Percentiles rank a stretch among this genome's conserved stretches.
Evolutionary conservation across 2,888 invertebrate genomes (phyloP).

Genomic region (Graphium colonna): DNA sequence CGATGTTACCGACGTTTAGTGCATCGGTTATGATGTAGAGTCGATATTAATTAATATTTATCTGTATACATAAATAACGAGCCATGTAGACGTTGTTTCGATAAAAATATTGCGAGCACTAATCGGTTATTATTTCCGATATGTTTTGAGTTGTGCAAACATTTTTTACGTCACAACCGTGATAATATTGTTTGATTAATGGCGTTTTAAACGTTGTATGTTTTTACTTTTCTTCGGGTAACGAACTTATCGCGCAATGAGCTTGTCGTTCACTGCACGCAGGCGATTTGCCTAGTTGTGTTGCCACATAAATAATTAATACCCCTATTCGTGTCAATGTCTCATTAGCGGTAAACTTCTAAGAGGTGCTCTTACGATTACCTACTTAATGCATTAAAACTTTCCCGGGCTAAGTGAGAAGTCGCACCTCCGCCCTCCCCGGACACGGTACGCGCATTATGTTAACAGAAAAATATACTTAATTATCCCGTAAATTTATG

Average conservation of each 20-base stretch:
- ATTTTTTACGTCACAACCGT: too few relatives aligned
- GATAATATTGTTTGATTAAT: too few relatives aligned
- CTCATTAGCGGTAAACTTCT: slow-evolving; percentile 38
- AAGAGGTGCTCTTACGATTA: slow-evolving; percentile 31
- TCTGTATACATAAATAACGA: neutral
- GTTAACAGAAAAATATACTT: slow-evolving; percentile 52
- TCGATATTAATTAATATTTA: neutral
- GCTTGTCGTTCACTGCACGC: slow-evolving; percentile 2
- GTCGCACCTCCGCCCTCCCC: slow-evolving; percentile 42
- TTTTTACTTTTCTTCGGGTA: neutral
- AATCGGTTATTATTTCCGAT: too few relatives aligned
- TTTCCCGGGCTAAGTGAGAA: slow-evolving; percentile 50
- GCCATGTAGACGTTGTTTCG: too few relatives aligned
- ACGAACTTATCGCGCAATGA: neutral
- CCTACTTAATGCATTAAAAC: slow-evolving; percentile 63
- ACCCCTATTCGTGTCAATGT: slow-evolving; percentile 36
- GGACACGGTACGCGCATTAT: slow-evolving; percentile 63
- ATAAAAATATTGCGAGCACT: too few relatives aligned
- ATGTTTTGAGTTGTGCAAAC: too few relatives aligned
- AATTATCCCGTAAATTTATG: slow-evolving; percentile 37
- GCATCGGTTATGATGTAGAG: neutral
- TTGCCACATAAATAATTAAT: slow-evolving; percentile 30
- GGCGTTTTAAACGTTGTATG: neutral
- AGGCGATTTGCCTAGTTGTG: slow-evolving; percentile 4
- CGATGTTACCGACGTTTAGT: neutral